phyloP scores from a whole-genome alignment of 2,888 invertebrate species.

The Cheilosia soror region DNA sequence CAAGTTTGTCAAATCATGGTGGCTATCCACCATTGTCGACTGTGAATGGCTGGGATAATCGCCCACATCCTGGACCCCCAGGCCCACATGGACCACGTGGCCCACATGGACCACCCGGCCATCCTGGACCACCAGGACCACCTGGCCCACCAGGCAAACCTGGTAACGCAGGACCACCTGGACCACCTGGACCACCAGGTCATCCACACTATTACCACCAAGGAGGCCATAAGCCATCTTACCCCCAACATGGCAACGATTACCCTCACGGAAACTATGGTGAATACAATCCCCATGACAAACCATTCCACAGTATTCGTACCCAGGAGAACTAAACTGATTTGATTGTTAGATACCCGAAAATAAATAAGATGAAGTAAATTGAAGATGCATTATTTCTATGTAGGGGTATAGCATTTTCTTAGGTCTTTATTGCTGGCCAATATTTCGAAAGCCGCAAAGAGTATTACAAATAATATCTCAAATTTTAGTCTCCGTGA shows the following conservation, averaged over 20 bases:
- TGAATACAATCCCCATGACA: slow-evolving; percentile 25
- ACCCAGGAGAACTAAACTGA: slow-evolving; percentile 4
- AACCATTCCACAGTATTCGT: slow-evolving; percentile 23
- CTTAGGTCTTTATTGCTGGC: too few species aligned
- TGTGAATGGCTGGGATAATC: slow-evolving; percentile 29
- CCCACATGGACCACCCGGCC: slow-evolving; percentile 72
- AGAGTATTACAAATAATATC: too few species aligned
- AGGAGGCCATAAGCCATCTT: not conserved
- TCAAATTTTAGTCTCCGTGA: too few species aligned
- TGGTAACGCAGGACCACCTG: slow-evolving; percentile 14
- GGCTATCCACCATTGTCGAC: slow-evolving; percentile 13
- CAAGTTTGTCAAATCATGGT: not conserved
- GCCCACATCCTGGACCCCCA: slow-evolving; percentile 18
- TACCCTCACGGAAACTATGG: slow-evolving; percentile 19
- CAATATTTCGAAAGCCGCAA: too few species aligned
- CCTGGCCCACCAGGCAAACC: slow-evolving; percentile 32
- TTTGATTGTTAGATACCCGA: not conserved
- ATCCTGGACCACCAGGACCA: slow-evolving; percentile 32
- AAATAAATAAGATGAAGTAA: slow-evolving; percentile 26
- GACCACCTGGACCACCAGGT: slow-evolving; percentile 29
- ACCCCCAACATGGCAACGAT: not conserved
- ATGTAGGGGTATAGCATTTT: too few species aligned
- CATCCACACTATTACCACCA: slow-evolving; percentile 1
- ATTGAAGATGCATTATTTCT: not conserved
- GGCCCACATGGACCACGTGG: slow-evolving; percentile 46